These are phyloP conservation scores for Myotis vivesi DNA, from an alignment of 2,797 vertebrate species.

Conservation along the genomic window DNA sequence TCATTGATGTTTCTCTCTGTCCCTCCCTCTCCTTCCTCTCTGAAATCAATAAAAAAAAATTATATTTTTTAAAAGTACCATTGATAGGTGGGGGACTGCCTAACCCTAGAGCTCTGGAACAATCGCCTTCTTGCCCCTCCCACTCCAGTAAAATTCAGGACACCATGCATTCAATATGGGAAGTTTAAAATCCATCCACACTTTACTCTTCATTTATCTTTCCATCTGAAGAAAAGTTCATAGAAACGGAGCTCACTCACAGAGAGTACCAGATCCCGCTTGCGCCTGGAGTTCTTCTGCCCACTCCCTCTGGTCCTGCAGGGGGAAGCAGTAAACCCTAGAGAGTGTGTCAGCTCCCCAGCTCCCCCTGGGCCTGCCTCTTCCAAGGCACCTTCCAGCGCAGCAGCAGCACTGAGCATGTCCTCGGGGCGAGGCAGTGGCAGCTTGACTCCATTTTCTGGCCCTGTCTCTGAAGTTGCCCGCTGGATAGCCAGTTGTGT, in stretches of 20 bases:
- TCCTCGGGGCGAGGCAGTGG: slow-evolving; percentile 69
- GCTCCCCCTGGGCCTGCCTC: slow-evolving; percentile 57
- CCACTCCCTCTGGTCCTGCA: slow-evolving; percentile 77
- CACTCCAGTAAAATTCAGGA: not conserved
- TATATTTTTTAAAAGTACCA: not conserved
- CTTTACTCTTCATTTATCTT: not conserved
- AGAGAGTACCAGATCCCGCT: slow-evolving; percentile 83
- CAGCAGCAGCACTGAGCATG: slow-evolving; percentile 60
- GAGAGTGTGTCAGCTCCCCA: slow-evolving; percentile 66
- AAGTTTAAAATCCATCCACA: slow-evolving; percentile 46
- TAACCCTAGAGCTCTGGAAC: not conserved
- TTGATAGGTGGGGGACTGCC: not conserved
- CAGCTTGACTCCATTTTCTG: slow-evolving; percentile 72
- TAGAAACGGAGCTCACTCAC: slow-evolving; percentile 78
- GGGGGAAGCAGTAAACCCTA: slow-evolving; percentile 70
- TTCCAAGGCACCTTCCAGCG: slow-evolving; percentile 64
- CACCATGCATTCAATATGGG: not conserved
- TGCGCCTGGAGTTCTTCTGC: slow-evolving; percentile 82
- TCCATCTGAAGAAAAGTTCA: slow-evolving; percentile 25
- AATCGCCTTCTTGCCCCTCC: not conserved
- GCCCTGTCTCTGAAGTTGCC: slow-evolving; percentile 69
- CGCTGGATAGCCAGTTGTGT: slow-evolving; percentile 86
- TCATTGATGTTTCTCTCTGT: no score
- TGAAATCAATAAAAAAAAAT: no score
- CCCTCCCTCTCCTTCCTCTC: no score